These are phyloP conservation scores for Parnassius smintheus DNA, from an alignment of 2,888 invertebrate genomes.

Conservation along the genomic window DNA sequence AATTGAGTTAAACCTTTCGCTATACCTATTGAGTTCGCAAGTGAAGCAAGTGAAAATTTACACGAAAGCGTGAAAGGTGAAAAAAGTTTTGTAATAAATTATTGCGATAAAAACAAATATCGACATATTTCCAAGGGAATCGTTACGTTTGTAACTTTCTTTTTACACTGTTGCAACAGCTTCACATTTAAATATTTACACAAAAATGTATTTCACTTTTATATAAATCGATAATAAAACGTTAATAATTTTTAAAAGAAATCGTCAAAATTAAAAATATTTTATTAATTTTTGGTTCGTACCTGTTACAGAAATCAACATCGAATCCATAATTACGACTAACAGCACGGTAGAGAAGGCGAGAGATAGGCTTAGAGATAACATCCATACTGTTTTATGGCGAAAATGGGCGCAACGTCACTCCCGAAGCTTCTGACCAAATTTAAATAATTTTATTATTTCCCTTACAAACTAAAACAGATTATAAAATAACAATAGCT, in stretches of 20 bases:
- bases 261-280: too few species aligned
- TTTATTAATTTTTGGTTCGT: background rate
- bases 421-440: too few species aligned
- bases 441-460: background rate
- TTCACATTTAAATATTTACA: background rate
- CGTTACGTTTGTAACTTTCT: background rate
- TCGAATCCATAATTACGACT: background rate
- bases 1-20: background rate
- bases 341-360: background rate
- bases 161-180: too few species aligned
- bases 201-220: slow-evolving; percentile 4
- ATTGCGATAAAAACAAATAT: background rate
- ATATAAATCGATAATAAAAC: background rate
- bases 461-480: background rate
- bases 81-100: background rate
- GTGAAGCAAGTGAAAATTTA: slow-evolving; percentile 6
- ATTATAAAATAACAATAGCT: too few species aligned
- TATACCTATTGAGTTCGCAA: background rate
- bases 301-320: background rate
- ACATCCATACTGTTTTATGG: background rate
- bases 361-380: background rate
- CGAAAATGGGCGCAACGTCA: background rate
- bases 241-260: too few species aligned
- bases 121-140: background rate
- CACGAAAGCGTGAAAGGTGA: slow-evolving; percentile 10